Percentiles rank a stretch among this genome's conserved stretches.
Conservation (phyloP, 2,113 vertebrate genomes). For the Psammodynastes pulverulentus region DNA sequence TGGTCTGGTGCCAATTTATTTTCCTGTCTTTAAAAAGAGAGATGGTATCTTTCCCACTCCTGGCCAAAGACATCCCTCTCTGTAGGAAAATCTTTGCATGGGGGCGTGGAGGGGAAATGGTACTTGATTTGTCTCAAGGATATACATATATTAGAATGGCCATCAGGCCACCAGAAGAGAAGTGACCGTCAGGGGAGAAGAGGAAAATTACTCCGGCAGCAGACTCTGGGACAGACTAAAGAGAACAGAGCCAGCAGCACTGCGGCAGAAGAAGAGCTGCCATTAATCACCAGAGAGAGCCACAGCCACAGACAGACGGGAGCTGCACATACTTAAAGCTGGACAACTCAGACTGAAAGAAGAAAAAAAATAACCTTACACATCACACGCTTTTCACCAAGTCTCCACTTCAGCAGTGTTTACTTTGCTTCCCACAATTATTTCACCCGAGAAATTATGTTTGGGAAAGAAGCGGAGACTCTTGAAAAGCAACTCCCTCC, state of each 20-base stretch:
- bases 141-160: neutral
- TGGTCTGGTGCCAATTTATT: neutral
- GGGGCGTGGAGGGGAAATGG: neutral
- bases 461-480: neutral
- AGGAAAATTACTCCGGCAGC: conserved; percentile 15
- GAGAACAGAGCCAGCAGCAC: neutral
- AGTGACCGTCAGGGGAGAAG: conserved; percentile 6
- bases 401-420: neutral
- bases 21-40: neutral
- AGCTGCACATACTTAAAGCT: neutral
- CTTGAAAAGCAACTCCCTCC: neutral
- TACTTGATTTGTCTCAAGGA: conserved; percentile 3
- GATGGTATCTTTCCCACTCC: neutral
- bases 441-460: neutral
- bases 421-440: neutral
- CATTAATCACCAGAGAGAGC: conserved; percentile 9
- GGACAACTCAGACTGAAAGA: neutral
- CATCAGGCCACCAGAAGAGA: neutral
- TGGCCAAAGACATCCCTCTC: neutral
- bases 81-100: neutral
- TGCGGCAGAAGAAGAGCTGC: conserved; percentile 10
- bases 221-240: conserved; percentile 8
- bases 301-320: neutral
- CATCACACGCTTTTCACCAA: neutral
- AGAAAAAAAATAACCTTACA: neutral